Evolutionary conservation across 2,888 invertebrate genomes (phyloP).

Genomic region (Xanthorhoe spadicearia): DNA sequence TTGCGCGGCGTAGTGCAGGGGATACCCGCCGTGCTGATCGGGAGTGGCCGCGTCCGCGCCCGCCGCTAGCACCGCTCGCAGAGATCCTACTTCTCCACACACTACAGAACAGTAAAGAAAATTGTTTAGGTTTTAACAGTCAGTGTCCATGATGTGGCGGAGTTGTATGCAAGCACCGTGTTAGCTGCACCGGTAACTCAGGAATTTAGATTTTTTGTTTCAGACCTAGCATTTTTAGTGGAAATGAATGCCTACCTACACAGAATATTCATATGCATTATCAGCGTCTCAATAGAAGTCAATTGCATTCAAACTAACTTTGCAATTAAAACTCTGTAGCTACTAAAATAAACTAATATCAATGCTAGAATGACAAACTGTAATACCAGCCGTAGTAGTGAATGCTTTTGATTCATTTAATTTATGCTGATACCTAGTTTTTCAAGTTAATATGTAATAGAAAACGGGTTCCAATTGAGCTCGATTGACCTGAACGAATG

Average conservation of each 20-base stretch:
- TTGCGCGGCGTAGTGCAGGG: slow-evolving; percentile 98
- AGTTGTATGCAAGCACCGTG: no score
- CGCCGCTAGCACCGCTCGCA: slow-evolving; percentile 92
- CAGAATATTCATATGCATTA: no score
- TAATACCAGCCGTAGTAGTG: neutral
- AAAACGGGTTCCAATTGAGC: slow-evolving; percentile 26
- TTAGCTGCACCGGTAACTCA: no score
- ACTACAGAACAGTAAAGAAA: slow-evolving; percentile 80
- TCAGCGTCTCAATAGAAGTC: no score
- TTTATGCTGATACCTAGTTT: neutral
- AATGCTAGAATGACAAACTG: no score
- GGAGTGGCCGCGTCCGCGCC: slow-evolving; percentile 95
- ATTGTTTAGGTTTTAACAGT: neutral
- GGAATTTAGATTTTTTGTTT: no score
- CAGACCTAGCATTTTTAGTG: no score
- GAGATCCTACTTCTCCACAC: slow-evolving; percentile 95
- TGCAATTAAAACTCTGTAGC: no score
- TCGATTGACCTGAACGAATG: slow-evolving; percentile 51
- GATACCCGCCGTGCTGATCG: slow-evolving; percentile 97
- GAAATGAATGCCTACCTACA: no score
- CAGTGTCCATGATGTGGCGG: no score
- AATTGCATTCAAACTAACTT: no score
- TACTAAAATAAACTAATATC: no score
- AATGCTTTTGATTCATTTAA: neutral
- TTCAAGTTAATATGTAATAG: neutral